phyloP scores from a whole-genome alignment of 53 echinoderm and acorn worm genomes.

The Crossaster papposus region DNA sequence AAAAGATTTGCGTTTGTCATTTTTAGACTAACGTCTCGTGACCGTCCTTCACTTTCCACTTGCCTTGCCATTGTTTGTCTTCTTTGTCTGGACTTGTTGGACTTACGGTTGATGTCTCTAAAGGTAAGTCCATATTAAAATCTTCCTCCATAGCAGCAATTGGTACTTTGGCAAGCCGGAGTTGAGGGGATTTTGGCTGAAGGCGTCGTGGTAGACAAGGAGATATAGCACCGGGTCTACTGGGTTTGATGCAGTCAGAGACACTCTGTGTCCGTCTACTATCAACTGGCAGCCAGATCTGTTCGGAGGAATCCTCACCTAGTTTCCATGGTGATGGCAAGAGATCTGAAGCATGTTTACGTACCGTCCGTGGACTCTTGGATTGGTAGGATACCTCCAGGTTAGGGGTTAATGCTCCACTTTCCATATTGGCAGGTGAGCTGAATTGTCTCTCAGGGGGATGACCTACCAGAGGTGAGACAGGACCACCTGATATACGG shows the following conservation, averaged over 20 bases:
- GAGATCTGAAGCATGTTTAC: constrained; percentile 63
- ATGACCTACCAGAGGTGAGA: constrained; percentile 55
- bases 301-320: constrained; percentile 13
- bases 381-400: constrained; percentile 27
- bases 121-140: constrained; percentile 37
- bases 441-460: constrained; percentile 65
- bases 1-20: background rate
- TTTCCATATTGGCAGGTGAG: constrained; percentile 48
- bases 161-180: constrained; percentile 52
- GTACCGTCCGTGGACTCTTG: constrained; percentile 59
- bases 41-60: constrained; percentile 54
- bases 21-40: constrained; percentile 56
- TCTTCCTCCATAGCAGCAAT: constrained; percentile 69
- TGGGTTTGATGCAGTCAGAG: constrained; percentile 22
- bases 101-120: background rate
- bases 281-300: constrained; percentile 49
- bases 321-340: constrained; percentile 38
- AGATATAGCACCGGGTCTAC: constrained; percentile 11
- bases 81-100: constrained; percentile 39
- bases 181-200: background rate
- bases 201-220: constrained; percentile 25
- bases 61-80: constrained; percentile 51
- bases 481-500: constrained; percentile 54
- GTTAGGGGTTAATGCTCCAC: constrained; percentile 41
- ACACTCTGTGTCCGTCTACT: constrained; percentile 46